Evolutionary conservation across 1,140 invertebrate species (phyloP), one percentile per base, ranked within the genome.

Genomic region (Ephestia elutella): DNA sequence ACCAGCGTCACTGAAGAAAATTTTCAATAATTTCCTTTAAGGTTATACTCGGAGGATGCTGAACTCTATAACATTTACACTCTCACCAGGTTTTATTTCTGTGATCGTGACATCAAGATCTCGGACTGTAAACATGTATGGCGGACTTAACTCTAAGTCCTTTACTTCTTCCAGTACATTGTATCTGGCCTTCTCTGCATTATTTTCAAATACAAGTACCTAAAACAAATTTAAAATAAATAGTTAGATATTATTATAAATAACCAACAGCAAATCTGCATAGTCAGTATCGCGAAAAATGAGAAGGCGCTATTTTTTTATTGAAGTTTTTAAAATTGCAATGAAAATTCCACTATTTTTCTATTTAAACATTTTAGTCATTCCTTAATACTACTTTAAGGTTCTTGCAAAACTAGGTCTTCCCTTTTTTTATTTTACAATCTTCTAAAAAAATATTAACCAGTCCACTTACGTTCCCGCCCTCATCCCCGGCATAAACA

Each of bases 151-250:
- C 49, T 62, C 66, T 2, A 88, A 58, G 49, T 77, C 75, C 65
- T 88, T 88, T 17, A 88, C 82, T 73, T 88, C 86, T 65, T 88
- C 84, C 51, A 87, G 60, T 13, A 88, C 74, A 55, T 86, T 78
- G 65, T 87, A 88, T 59, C 63, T 69, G 11, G 81, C 81, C 64
- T 83, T 85, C 59, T 70, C 57, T 5, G 5, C 54, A 56, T 79
- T 78, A 56, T 85, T 73, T 70, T 86, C 78, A 54, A 72, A 87
- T 28, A 86, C 66, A 17, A 69, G 60, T 13, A 88, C 75, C 86
- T 88, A 58, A 25, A 78, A 73, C 21, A 56, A 54, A 60, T 50
- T 17, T 15, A 1, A 15, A n/a, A 44, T 44, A 15, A n/a, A 44
- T 44, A 15, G 1, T 1, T 44, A 15, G 2, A 15, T 44, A 44